Evolutionary conservation across 1,140 invertebrate species (phyloP), one percentile per base, ranked within the genome.

Genomic region (Cepaea nemoralis): DNA sequence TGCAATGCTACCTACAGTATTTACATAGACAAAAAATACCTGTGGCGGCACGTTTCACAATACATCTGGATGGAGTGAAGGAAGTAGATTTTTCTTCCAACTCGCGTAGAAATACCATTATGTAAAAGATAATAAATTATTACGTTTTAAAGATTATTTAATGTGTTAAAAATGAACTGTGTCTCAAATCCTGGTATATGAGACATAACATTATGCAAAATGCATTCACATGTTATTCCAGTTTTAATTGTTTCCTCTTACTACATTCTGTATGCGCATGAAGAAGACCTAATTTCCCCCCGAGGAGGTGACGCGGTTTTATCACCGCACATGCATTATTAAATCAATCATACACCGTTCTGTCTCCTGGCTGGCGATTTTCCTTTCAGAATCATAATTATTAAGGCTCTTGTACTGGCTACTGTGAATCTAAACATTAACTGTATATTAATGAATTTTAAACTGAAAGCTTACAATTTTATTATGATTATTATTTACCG

Each of bases 31-130:
- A 42, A 66, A 67, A 71, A 73, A 55, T 22, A 37, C 45, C n/a
- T 55, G 48, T 55, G 45, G 69, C 67, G 37, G 45, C 35, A 71
- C 12, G 19, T 35, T 45, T 42, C n/a, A 80, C 45, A 33, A 31
- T 67, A 73, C n/a, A 33, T 39, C 16, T 22, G 69, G 78, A 80
- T 24, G 78, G 78, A 80, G 66, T 80, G 78, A 80, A 73, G 78
- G 69, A 80, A 73, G 69, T 50, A 80, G 78, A 33, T 73, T 80
- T 37, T 73, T 80, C 78, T 71, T 80, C 69, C 78, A 67, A 19
- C 16, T 3, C 39, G 78, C 69, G 69, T 50, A 80, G 31, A 22
- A 73, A 80, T 80, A 80, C 35, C 31, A 78, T 45, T 67, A 78
- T 0, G 12, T 33, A 27, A 66, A 59, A 37, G 19, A 14, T 78